These are phyloP conservation scores for Cliona cf. orientalis DNA, from an alignment of 37 sponge, comb jelly and placozoan genomes.

Conservation along the genomic window DNA sequence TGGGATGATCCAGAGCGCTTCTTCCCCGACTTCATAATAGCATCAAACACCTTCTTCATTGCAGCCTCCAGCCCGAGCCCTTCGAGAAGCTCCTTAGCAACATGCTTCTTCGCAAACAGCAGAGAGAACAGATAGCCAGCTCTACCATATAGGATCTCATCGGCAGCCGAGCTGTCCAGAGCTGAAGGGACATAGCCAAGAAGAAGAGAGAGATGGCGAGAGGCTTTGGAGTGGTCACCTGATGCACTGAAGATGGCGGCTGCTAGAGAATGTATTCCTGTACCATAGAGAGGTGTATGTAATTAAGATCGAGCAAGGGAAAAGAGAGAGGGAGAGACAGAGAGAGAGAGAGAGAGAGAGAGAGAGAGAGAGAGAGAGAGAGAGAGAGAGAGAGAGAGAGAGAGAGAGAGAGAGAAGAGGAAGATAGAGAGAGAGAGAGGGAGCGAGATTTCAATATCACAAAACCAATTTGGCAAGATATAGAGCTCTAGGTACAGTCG, in stretches of 20 bases:
- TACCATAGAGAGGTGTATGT: not conserved
- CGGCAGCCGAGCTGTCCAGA: not conserved
- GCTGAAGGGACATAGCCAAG: slow-evolving; percentile 4
- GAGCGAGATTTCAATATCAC: no score
- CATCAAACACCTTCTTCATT: slow-evolving; percentile 47
- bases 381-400: no score
- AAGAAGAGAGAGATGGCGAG: slow-evolving; percentile 8
- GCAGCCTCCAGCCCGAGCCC: not conserved
- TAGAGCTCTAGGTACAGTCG: no score
- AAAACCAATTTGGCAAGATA: no score
- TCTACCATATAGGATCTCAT: slow-evolving; percentile 73
- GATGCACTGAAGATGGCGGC: slow-evolving; percentile 21
- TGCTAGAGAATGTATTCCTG: slow-evolving; percentile 37
- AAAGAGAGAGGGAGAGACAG: no score
- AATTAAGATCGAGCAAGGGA: no score
- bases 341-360: no score
- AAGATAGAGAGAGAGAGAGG: no score
- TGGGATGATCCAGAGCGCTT: no score
- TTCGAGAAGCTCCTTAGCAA: slow-evolving; percentile 18
- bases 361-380: no score
- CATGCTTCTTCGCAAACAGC: slow-evolving; percentile 48
- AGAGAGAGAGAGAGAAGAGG: no score
- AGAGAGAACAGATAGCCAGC: slow-evolving; percentile 71
- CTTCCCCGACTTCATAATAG: slow-evolving; percentile 30
- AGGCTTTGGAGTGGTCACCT: slow-evolving; percentile 21